Percentiles rank a stretch among this genome's conserved stretches.
phyloP scores from a whole-genome alignment of 2,888 invertebrate species.

The Pseudeuparius sepicola region DNA sequence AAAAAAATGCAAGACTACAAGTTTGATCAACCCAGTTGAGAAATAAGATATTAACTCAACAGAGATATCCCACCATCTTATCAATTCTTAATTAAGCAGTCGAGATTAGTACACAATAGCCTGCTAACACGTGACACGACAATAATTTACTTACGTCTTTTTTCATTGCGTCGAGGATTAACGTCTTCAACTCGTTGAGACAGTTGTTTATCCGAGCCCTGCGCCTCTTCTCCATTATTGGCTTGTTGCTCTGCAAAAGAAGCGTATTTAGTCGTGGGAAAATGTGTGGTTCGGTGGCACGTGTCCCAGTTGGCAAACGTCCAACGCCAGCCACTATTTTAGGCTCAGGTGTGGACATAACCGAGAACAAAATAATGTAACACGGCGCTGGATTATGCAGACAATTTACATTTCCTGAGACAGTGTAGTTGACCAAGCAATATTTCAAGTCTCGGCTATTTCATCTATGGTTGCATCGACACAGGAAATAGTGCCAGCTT shows the following conservation, averaged over 20 bases:
- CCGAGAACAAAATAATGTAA: too few species aligned
- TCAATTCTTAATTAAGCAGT: too few species aligned
- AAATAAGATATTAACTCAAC: background rate
- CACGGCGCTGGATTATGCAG: too few species aligned
- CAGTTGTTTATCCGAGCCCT: constrained; percentile 85
- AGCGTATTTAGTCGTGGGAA: constrained; percentile 21
- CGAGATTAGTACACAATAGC: too few species aligned
- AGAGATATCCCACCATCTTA: too few species aligned
- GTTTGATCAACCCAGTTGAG: background rate
- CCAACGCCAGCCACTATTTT: constrained; percentile 27
- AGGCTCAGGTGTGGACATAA: constrained; percentile 25
- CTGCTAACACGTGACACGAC: too few species aligned
- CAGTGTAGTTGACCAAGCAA: too few species aligned
- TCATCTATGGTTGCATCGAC: too few species aligned
- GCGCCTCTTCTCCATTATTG: constrained; percentile 86
- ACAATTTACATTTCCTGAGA: too few species aligned
- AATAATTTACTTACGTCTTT: constrained; percentile 92
- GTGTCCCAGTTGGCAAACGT: constrained; percentile 26
- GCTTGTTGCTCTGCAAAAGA: constrained; percentile 73
- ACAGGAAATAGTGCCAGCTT: constrained; percentile 19
- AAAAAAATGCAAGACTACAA: too few species aligned
- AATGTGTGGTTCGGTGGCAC: constrained; percentile 23
- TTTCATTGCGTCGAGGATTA: constrained; percentile 76
- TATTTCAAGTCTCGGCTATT: too few species aligned
- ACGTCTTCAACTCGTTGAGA: constrained; percentile 75